Evolutionary conservation across 2,797 vertebrate genomes (phyloP).

Genomic region (Centroberyx gerrardi): DNA sequence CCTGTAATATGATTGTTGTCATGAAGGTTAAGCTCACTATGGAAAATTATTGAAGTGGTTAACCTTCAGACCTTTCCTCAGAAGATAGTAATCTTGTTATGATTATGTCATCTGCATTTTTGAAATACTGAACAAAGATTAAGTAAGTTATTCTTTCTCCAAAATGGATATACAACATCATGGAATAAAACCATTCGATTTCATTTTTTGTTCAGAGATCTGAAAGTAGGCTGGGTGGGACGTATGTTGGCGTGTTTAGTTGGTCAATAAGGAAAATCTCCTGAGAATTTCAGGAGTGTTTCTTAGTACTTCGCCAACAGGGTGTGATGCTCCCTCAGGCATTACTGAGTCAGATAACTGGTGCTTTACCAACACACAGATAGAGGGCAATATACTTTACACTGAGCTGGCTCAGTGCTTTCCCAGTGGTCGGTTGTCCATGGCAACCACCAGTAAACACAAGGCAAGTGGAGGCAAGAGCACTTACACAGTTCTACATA

Average conservation of each 20-base stretch:
- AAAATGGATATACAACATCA: neutral
- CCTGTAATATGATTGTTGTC: neutral
- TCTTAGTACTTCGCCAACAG: neutral
- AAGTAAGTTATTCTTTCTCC: too few species aligned
- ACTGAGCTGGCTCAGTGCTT: slow-evolving; percentile 26
- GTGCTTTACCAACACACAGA: slow-evolving; percentile 40
- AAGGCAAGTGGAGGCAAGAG: slow-evolving; percentile 42
- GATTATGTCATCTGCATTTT: too few species aligned
- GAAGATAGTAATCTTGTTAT: too few species aligned
- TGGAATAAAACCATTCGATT: neutral
- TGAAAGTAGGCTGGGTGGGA: neutral
- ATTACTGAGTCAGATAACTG: slow-evolving; percentile 40
- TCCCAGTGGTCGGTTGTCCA: slow-evolving; percentile 50
- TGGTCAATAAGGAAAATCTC: neutral
- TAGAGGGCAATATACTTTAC: slow-evolving; percentile 53
- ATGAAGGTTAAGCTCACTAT: neutral
- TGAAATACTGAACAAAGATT: too few species aligned
- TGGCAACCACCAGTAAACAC: slow-evolving; percentile 69
- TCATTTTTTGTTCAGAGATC: neutral
- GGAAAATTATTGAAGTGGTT: neutral
- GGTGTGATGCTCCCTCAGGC: slow-evolving; percentile 45
- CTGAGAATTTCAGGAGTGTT: slow-evolving; percentile 19
- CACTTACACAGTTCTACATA: neutral
- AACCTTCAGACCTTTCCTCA: neutral
- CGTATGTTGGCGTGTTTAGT: neutral